These are phyloP conservation scores for Acestrorhynchus altus DNA, from an alignment of 2,797 vertebrate genomes.

Conservation along the genomic window DNA sequence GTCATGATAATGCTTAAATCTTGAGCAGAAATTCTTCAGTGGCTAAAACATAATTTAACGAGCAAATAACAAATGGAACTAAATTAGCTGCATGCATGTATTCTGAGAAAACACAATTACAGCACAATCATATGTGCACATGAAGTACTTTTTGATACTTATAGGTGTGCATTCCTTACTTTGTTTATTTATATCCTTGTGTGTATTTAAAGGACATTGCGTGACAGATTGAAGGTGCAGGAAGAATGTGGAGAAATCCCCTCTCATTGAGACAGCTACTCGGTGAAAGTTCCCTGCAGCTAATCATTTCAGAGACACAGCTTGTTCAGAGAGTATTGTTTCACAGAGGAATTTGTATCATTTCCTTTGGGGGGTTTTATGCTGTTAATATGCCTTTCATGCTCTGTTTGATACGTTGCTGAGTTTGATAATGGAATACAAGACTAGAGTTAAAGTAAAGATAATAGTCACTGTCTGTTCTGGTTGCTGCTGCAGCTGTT, in stretches of 20 bases:
- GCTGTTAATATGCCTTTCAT: constrained; percentile 59
- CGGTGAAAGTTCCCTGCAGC: constrained; percentile 55
- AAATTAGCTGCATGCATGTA: neutral
- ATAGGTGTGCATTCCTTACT: neutral
- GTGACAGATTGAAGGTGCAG: constrained; percentile 36
- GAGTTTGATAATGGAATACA: too few species aligned
- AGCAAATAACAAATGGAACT: too few species aligned
- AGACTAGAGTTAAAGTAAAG: too few species aligned
- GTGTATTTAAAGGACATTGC: constrained; percentile 49
- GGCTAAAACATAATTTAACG: too few species aligned
- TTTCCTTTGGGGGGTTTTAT: constrained; percentile 66
- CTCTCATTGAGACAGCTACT: constrained; percentile 37
- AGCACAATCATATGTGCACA: neutral
- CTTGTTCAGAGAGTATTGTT: constrained; percentile 68
- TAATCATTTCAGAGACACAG: constrained; percentile 54
- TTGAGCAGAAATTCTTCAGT: too few species aligned
- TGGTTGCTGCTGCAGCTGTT: constrained; percentile 4
- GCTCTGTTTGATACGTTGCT: constrained; percentile 53
- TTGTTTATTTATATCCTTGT: constrained; percentile 38
- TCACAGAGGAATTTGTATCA: constrained; percentile 62
- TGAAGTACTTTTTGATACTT: constrained; percentile 9
- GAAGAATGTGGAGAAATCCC: constrained; percentile 60
- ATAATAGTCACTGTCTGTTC: neutral
- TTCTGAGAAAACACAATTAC: neutral
- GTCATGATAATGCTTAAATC: too few species aligned